Evolutionary conservation across 2,113 vertebrate species (phyloP).

Genomic region (Cyprinodon brontotheroides): DNA sequence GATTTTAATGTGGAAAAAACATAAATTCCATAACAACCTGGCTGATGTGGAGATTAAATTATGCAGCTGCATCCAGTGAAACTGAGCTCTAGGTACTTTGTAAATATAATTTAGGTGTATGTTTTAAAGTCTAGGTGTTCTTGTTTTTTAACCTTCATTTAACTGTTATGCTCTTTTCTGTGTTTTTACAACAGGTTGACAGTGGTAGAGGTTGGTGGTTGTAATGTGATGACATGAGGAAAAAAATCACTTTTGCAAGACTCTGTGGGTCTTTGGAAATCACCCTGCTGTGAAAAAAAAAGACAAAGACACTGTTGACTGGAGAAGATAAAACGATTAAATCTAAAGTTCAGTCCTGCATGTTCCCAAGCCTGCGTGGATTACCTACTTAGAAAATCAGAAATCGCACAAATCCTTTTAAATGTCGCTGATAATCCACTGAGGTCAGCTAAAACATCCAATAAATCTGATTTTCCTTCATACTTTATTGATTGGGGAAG

Average conservation of each 20-base stretch:
- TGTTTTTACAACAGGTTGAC: too few species aligned
- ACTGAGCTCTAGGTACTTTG: too few species aligned
- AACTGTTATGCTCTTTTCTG: neutral
- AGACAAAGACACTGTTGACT: slow-evolving; percentile 21
- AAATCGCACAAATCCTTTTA: slow-evolving; percentile 22
- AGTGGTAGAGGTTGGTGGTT: neutral
- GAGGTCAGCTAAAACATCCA: neutral
- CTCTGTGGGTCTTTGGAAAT: neutral
- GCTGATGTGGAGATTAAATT: too few species aligned
- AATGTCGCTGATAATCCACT: slow-evolving; percentile 33
- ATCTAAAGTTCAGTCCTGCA: slow-evolving; percentile 19
- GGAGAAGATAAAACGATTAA: slow-evolving; percentile 47
- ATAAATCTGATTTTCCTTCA: neutral
- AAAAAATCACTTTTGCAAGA: neutral
- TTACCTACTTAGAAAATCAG: slow-evolving; percentile 24
- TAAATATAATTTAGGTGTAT: too few species aligned
- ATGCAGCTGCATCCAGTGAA: too few species aligned
- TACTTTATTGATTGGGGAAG: neutral
- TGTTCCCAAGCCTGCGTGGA: slow-evolving; percentile 28
- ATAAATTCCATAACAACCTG: too few species aligned
- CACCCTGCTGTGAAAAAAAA: neutral
- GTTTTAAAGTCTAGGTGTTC: too few species aligned
- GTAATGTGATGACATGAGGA: neutral
- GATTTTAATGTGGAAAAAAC: too few species aligned
- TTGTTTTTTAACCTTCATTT: neutral